Evolutionary conservation across 2,113 vertebrate species (phyloP).

Genomic region (Hypomesus transpacificus): DNA sequence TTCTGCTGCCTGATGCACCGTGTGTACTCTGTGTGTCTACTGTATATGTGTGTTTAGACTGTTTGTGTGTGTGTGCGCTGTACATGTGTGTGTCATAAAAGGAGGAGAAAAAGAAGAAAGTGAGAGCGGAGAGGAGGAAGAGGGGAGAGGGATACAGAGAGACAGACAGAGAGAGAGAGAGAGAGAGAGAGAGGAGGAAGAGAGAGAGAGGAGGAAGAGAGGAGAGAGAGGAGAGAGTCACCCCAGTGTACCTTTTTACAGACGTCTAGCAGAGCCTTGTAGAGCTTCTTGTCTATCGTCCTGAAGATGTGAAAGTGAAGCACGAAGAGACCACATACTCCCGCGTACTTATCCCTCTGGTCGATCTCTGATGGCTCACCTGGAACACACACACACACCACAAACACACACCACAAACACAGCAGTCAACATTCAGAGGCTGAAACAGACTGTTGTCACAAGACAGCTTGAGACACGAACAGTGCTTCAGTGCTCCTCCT

Average conservation of each 20-base stretch:
- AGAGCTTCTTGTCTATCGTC: slow-evolving; percentile 92
- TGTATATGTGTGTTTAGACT: no score
- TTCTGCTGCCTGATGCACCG: no score
- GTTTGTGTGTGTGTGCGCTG: no score
- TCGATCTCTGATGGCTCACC: slow-evolving; percentile 97
- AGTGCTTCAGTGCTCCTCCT: background rate
- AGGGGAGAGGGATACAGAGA: background rate
- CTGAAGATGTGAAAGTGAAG: slow-evolving; percentile 97
- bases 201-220: background rate
- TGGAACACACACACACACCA: slow-evolving; percentile 48
- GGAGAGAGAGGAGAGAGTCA: background rate
- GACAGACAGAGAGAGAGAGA: background rate
- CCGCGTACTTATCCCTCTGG: slow-evolving; percentile 93
- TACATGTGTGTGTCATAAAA: no score
- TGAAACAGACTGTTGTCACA: background rate
- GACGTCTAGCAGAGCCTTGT: slow-evolving; percentile 88
- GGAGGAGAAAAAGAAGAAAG: background rate
- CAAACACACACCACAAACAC: slow-evolving; percentile 6
- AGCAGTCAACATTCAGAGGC: background rate
- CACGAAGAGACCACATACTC: slow-evolving; percentile 88
- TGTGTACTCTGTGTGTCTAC: no score
- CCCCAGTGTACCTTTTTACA: slow-evolving; percentile 83
- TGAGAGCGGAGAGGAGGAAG: background rate
- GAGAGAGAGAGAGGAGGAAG: background rate
- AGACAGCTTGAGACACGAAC: background rate